These are phyloP conservation scores for Clepsis dumicolana DNA, from an alignment of 2,888 invertebrate species.

Conservation along the genomic window DNA sequence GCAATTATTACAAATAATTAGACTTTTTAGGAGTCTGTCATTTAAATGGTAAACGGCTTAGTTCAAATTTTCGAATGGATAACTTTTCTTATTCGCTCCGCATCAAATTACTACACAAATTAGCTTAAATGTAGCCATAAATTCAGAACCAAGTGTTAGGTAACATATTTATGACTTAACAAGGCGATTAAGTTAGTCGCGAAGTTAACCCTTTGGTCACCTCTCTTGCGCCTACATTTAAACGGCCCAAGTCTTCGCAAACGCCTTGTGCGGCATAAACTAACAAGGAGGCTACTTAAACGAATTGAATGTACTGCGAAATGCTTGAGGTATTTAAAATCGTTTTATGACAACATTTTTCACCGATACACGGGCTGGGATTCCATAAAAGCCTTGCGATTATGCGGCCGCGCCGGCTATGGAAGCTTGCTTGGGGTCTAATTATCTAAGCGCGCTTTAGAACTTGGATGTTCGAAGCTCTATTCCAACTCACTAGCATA, in stretches of 20 bases:
- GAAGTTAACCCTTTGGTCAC: background rate
- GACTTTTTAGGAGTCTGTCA: no score
- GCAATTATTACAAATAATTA: no score
- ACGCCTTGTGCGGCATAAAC: slow-evolving; percentile 46
- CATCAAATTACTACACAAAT: background rate
- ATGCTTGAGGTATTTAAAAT: slow-evolving; percentile 73
- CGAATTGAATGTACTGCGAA: slow-evolving; percentile 59
- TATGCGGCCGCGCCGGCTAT: slow-evolving; percentile 76
- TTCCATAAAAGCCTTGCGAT: slow-evolving; percentile 76
- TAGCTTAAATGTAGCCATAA: background rate
- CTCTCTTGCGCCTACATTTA: slow-evolving; percentile 2
- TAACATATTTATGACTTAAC: background rate
- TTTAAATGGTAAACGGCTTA: background rate
- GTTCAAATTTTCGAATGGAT: background rate
- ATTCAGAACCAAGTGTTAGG: slow-evolving; percentile 1
- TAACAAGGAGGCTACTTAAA: slow-evolving; percentile 53
- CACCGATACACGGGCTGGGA: slow-evolving; percentile 70
- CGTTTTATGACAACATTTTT: slow-evolving; percentile 82
- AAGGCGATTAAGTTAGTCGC: background rate
- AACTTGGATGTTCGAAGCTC: slow-evolving; percentile 72
- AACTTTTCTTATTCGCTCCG: background rate
- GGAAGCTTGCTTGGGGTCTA: slow-evolving; percentile 73
- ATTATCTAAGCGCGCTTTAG: slow-evolving; percentile 75
- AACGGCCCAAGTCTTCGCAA: slow-evolving; percentile 15
- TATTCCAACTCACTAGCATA: slow-evolving; percentile 48